Percentiles rank a stretch among this genome's conserved stretches.
Evolutionary conservation across 2,797 vertebrate genomes (phyloP).

Genomic region (Peromyscus aztecus): DNA sequence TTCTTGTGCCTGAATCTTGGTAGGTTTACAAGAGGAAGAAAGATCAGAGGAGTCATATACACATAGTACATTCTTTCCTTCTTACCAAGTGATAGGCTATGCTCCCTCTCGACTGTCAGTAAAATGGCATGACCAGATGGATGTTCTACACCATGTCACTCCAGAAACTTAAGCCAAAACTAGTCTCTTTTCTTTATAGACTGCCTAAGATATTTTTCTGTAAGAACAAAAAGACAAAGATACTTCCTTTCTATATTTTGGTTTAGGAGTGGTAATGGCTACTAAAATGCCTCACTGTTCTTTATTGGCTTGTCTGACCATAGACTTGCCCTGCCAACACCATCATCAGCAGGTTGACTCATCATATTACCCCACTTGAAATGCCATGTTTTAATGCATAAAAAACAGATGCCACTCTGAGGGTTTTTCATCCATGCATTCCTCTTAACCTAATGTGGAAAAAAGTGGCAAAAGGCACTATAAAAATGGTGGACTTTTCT

Average conservation of each 20-base stretch:
- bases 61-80: not conserved
- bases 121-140: not conserved
- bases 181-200: not conserved
- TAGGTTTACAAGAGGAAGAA: not conserved
- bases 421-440: not conserved
- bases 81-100: not conserved
- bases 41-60: not conserved
- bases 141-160: not conserved
- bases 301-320: not conserved
- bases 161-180: not conserved
- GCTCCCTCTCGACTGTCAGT: not conserved
- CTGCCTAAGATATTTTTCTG: not conserved
- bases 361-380: not conserved
- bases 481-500: not conserved
- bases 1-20: not conserved
- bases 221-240: not conserved
- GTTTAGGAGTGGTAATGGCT: not conserved
- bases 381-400: not conserved
- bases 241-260: not conserved
- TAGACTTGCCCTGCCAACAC: not conserved
- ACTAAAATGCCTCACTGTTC: no score
- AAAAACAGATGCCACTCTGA: not conserved
- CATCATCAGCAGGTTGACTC: not conserved
- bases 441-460: not conserved
- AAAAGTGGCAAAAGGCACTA: not conserved